A percentile compares a stretch with the other conserved stretches of the same genome.
Evolutionary conservation across 2,888 invertebrate genomes (phyloP).

Genomic region (Pharmacophagus antenor): DNA sequence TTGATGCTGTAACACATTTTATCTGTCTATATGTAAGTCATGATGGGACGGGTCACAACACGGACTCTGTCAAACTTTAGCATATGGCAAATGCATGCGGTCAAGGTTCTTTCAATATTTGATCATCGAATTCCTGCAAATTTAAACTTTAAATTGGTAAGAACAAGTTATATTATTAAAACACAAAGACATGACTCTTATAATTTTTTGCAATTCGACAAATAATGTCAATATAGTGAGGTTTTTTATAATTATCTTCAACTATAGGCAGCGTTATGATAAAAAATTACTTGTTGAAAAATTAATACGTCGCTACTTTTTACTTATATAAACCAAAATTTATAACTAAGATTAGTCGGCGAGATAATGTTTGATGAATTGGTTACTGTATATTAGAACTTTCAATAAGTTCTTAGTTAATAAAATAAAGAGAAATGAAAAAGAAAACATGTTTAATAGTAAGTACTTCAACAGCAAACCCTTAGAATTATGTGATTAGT

Average conservation of each 20-base stretch:
- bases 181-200: background rate
- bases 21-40: background rate
- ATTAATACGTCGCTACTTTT: no score
- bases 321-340: no score
- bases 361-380: no score
- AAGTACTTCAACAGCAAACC: no score
- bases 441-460: no score
- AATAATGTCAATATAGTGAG: background rate
- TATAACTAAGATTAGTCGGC: no score
- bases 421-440: no score
- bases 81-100: conserved; percentile 4
- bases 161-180: no score
- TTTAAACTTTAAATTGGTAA: background rate
- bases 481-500: no score
- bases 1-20: background rate
- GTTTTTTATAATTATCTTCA: background rate
- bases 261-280: background rate
- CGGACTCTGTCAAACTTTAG: background rate
- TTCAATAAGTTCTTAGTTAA: no score
- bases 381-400: no score
- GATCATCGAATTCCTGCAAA: background rate
- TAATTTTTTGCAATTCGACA: background rate
- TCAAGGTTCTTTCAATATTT: conserved; percentile 15
- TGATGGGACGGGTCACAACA: background rate
- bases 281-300: no score